These are phyloP conservation scores for Hydropsyche betteni DNA, from an alignment of 2,888 invertebrate species.

Conservation along the genomic window DNA sequence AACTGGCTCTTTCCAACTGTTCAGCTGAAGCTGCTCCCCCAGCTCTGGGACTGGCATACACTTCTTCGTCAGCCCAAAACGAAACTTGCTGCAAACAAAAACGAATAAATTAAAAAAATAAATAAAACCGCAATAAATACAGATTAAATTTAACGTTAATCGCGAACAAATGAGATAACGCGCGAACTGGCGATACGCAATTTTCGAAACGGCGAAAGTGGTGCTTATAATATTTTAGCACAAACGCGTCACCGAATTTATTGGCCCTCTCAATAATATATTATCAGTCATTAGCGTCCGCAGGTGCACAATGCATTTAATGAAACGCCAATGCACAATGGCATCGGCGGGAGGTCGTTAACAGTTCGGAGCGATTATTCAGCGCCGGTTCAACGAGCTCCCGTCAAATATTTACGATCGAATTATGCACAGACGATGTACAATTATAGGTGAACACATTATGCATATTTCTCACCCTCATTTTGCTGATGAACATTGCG, in stretches of 20 bases:
- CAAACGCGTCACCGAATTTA: background rate
- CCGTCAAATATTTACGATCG: conserved; percentile 10
- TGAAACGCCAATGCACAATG: conserved; percentile 22
- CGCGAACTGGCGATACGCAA: too few species aligned
- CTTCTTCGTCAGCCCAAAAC: conserved; percentile 81
- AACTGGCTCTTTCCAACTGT: conserved; percentile 77
- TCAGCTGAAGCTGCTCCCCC: conserved; percentile 61
- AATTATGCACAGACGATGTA: background rate
- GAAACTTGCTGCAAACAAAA: conserved; percentile 73
- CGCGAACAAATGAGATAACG: too few species aligned
- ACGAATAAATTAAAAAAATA: too few species aligned
- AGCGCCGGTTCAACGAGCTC: conserved; percentile 4
- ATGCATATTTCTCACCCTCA: conserved; percentile 70
- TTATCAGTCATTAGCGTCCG: conserved; percentile 21
- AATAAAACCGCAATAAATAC: too few species aligned
- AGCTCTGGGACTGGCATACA: conserved; percentile 71
- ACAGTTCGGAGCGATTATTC: conserved; percentile 11
- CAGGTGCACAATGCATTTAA: conserved; percentile 30
- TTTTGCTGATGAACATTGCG: conserved; percentile 80
- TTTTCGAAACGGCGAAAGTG: too few species aligned
- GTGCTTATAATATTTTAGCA: background rate
- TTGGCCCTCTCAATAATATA: background rate
- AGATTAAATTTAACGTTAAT: too few species aligned
- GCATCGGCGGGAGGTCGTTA: conserved; percentile 11
- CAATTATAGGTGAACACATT: background rate